phyloP scores from a whole-genome alignment of 2,888 invertebrate species.

The Nephrotoma appendiculata region DNA sequence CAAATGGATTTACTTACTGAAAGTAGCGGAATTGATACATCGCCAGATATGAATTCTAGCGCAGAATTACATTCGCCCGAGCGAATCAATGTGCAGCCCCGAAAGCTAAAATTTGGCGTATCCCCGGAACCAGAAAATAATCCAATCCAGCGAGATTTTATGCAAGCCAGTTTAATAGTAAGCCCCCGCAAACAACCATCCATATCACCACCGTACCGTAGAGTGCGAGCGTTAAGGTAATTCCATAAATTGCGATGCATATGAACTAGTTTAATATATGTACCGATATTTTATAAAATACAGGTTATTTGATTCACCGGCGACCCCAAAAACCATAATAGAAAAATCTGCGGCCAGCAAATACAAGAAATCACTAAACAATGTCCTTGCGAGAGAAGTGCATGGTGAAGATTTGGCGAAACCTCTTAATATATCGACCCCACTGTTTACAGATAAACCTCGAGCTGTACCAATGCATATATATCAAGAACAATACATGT shows the following conservation, averaged over 20 bases:
- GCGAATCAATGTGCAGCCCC: conserved; percentile 19
- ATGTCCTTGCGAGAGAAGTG: conserved; percentile 5
- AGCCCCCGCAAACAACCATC: conserved; percentile 14
- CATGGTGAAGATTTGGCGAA: conserved; percentile 9
- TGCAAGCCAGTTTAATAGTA: conserved; percentile 10
- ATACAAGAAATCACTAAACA: conserved; percentile 32
- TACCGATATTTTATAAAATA: conserved; percentile 13
- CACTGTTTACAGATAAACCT: conserved; percentile 29
- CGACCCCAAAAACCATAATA: conserved; percentile 66
- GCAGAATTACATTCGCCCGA: conserved; percentile 14
- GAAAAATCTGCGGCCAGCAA: conserved; percentile 40
- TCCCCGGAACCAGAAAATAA: conserved; percentile 17
- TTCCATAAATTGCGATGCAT: neutral
- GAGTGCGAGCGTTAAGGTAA: conserved; percentile 42
- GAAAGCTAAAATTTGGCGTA: conserved; percentile 27
- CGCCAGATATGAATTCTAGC: conserved; percentile 17
- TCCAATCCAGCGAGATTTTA: conserved; percentile 9
- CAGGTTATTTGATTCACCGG: conserved; percentile 70
- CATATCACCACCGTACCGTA: conserved; percentile 40
- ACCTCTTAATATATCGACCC: conserved; percentile 9
- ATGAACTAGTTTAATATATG: conserved; percentile 15
- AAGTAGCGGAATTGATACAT: conserved; percentile 17
- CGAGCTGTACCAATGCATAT: conserved; percentile 31
- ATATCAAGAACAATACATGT: conserved; percentile 20
- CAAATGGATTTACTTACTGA: conserved; percentile 13